These are phyloP conservation scores for Pantherophis vulpinus DNA, from an alignment of 2,797 vertebrate genomes.

Conservation along the genomic window DNA sequence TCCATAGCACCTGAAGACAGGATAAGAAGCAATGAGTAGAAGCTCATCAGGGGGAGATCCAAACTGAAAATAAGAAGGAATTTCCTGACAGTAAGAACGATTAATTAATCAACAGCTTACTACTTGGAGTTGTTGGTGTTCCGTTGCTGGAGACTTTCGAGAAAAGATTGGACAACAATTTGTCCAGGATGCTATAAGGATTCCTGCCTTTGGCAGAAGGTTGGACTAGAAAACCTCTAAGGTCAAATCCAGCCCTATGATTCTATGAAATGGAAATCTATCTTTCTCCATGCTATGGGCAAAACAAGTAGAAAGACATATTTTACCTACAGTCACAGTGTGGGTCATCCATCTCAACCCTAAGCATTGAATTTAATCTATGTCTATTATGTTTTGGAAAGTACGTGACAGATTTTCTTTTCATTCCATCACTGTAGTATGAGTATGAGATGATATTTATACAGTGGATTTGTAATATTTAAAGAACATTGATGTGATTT, in stretches of 20 bases:
- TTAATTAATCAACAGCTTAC: not conserved
- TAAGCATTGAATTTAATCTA: not conserved
- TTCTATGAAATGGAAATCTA: not conserved
- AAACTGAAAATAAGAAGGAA: not conserved
- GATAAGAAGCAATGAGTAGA: not conserved
- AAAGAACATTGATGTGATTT: not conserved
- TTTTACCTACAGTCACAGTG: not conserved
- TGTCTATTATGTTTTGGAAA: not conserved
- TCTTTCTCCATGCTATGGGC: not conserved
- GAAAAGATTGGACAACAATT: not conserved
- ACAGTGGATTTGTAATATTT: not conserved
- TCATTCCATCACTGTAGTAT: not conserved
- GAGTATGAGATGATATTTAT: not conserved
- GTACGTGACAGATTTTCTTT: not conserved
- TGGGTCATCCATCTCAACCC: not conserved
- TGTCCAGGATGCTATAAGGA: not conserved
- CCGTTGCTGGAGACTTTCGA: not conserved
- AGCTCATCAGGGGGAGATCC: not conserved
- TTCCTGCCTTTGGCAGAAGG: not conserved
- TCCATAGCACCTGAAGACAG: not conserved
- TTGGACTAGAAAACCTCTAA: not conserved
- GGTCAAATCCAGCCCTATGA: not conserved
- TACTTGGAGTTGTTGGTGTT: not conserved
- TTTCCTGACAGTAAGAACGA: too few species aligned
- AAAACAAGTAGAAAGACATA: not conserved